A percentile compares a stretch with the other conserved stretches of the same genome.
phyloP scores from a whole-genome alignment of 2,113 vertebrate genomes.

The Phylloscopus whistleri region DNA sequence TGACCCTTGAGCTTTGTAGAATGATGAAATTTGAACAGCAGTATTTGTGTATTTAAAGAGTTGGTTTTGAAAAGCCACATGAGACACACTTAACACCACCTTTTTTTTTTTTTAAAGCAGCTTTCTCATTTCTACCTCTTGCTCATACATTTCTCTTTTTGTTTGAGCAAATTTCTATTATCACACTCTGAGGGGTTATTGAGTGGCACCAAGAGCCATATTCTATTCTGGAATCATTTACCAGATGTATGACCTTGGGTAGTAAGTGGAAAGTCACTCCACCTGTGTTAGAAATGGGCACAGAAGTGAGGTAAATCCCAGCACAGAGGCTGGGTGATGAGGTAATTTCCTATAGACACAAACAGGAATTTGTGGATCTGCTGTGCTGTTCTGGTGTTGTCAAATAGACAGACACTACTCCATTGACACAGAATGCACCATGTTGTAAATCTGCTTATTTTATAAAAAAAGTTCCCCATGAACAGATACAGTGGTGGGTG shows the following conservation, averaged over 20 bases:
- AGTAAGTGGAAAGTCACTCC: not conserved
- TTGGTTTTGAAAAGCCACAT: constrained; percentile 42
- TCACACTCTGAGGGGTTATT: not conserved
- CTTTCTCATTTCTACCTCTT: constrained; percentile 18
- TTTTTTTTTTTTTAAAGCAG: not conserved
- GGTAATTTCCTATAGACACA: not conserved
- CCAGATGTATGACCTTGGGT: not conserved
- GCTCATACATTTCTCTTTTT: not conserved
- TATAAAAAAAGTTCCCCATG: not conserved
- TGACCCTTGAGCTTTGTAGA: constrained; percentile 43
- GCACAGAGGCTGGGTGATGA: not conserved
- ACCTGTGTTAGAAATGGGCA: not conserved
- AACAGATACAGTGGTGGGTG: not conserved
- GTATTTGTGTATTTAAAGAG: constrained; percentile 55
- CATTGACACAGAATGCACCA: not conserved
- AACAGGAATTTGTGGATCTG: not conserved
- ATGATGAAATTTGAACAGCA: constrained; percentile 48
- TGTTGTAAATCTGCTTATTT: not conserved
- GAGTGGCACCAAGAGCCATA: accelerated
- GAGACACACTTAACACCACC: not conserved
- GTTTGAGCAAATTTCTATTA: constrained; percentile 2
- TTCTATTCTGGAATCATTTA: not conserved
- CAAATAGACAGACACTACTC: not conserved
- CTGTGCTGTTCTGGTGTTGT: not conserved
- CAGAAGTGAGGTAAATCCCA: not conserved